Conservation (phyloP, 2,113 vertebrate genomes). For the Cynopterus brachyotis region DNA sequence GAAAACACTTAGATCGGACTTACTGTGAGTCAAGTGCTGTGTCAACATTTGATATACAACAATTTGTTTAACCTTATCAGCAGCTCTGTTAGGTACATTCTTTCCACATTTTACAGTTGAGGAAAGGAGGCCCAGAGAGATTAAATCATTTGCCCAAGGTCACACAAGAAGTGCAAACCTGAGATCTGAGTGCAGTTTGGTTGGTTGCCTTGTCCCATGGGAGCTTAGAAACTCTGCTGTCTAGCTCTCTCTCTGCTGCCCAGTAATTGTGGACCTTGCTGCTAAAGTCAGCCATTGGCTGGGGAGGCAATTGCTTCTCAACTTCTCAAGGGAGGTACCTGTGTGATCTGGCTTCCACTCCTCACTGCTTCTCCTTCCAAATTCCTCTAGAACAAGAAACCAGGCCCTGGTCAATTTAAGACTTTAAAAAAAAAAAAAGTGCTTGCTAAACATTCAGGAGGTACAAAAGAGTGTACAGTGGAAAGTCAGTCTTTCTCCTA, state of each 20-base stretch:
- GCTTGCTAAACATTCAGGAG: background rate
- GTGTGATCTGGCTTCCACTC: background rate
- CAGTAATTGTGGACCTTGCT: background rate
- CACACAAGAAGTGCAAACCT: background rate
- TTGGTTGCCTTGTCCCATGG: background rate
- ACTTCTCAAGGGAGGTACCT: background rate
- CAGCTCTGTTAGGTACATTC: background rate
- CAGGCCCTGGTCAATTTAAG: background rate
- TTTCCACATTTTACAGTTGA: background rate
- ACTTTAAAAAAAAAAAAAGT: background rate
- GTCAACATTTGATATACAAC: background rate
- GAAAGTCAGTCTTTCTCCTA: background rate
- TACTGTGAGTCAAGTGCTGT: background rate
- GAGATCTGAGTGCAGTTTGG: background rate
- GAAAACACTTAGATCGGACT: background rate
- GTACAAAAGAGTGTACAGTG: background rate
- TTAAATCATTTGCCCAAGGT: background rate
- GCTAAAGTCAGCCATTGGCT: background rate
- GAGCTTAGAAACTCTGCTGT: background rate
- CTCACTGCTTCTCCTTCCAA: background rate
- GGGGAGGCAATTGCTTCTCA: background rate
- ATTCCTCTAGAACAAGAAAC: background rate
- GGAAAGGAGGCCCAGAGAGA: background rate
- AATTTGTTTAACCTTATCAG: background rate
- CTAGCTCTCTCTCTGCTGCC: background rate